These are phyloP conservation scores for Idaea straminata DNA, from an alignment of 2,888 invertebrate species.

Conservation along the genomic window DNA sequence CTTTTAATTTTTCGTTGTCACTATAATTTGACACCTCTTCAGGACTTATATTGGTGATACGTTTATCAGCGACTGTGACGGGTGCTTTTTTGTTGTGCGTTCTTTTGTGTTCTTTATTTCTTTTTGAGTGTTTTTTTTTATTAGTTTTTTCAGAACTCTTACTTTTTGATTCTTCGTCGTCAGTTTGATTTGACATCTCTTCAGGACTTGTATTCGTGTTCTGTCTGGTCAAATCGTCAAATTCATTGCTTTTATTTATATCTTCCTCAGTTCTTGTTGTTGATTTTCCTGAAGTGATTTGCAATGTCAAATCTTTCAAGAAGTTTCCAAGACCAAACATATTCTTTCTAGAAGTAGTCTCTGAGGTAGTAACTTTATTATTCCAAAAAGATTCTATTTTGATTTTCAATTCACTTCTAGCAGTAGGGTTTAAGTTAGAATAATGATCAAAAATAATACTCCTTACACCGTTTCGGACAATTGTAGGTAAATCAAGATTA, in stretches of 20 bases:
- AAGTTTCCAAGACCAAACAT: not conserved
- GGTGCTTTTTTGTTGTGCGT: not conserved
- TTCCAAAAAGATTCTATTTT: conserved; percentile 21
- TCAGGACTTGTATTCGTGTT: too few relatives aligned
- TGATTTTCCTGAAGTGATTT: not conserved
- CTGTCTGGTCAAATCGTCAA: too few relatives aligned
- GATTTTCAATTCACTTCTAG: conserved; percentile 32
- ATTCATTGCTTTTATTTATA: too few relatives aligned
- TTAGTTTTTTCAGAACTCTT: not conserved
- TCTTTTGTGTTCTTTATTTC: not conserved
- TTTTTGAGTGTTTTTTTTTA: not conserved
- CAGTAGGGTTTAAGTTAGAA: conserved; percentile 33
- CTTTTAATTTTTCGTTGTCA: too few relatives aligned
- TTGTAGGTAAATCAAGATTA: conserved; percentile 29
- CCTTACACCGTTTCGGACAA: conserved; percentile 37
- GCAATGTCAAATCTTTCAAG: not conserved
- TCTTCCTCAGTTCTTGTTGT: not conserved
- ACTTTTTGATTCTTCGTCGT: not conserved
- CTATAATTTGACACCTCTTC: too few relatives aligned
- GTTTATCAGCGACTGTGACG: not conserved
- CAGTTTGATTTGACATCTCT: not conserved
- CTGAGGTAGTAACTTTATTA: not conserved
- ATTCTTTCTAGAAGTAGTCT: too few relatives aligned
- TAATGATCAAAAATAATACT: conserved; percentile 46
- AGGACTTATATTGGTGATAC: too few relatives aligned